Percentiles rank a stretch among this genome's conserved stretches.
phyloP scores from a whole-genome alignment of 23 tunicate species.

The Corella eumyota region DNA sequence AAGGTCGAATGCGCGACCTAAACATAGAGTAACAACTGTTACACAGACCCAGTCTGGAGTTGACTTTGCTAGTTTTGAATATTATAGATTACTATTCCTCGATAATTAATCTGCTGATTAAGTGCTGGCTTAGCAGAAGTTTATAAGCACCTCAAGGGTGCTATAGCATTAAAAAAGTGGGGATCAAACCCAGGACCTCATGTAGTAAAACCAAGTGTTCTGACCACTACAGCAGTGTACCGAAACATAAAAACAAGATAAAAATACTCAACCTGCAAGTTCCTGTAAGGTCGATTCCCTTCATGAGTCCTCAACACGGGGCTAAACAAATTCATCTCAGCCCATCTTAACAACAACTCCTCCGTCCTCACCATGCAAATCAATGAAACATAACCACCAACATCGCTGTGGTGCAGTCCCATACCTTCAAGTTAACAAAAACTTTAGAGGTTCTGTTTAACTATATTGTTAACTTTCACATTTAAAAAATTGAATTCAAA shows the following conservation, averaged over 20 bases:
- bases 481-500: background rate
- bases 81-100: no score
- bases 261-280: constrained; percentile 64
- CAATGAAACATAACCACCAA: constrained; percentile 87
- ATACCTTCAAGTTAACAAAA: constrained; percentile 47
- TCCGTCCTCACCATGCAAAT: constrained; percentile 83
- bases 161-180: no score
- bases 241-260: background rate
- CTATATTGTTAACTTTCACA: background rate
- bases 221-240: no score
- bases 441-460: background rate
- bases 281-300: constrained; percentile 83
- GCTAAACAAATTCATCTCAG: constrained; percentile 80
- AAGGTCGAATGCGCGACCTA: no score
- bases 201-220: no score
- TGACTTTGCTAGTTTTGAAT: no score
- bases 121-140: no score
- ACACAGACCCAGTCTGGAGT: no score
- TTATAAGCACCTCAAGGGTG: no score
- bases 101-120: no score
- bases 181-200: no score
- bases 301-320: constrained; percentile 89
- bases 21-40: no score
- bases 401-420: constrained; percentile 87
- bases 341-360: constrained; percentile 85